Percentiles rank a stretch among this genome's conserved stretches.
Conservation (phyloP, 2,797 vertebrate species). For the Lophius americanus region DNA sequence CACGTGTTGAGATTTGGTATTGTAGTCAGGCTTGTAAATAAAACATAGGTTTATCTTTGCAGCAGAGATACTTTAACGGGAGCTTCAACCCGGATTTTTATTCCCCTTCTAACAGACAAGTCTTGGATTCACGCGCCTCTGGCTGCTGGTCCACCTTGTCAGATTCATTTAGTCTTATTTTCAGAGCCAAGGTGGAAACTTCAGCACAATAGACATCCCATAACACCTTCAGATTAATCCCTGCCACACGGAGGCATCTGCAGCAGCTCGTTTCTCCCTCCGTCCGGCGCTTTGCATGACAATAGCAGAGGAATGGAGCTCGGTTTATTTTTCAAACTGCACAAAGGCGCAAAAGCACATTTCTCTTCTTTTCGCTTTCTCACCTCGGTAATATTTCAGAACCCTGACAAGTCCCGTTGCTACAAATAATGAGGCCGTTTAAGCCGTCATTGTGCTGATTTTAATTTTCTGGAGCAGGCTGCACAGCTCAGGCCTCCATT, state of each 20-base stretch:
- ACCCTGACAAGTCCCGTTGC: conserved; percentile 48
- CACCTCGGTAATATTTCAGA: conserved; percentile 63
- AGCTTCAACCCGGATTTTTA: no score
- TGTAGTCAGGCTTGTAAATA: no score
- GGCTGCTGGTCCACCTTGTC: neutral
- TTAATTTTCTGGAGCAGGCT: conserved; percentile 6
- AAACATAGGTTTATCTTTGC: no score
- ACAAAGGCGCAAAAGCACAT: conserved; percentile 60
- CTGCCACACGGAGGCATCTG: conserved; percentile 7
- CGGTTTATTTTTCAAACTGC: conserved; percentile 68
- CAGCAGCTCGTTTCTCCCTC: conserved; percentile 18
- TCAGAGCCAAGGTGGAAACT: neutral
- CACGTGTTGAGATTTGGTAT: no score
- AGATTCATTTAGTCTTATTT: neutral
- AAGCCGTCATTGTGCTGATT: conserved; percentile 52
- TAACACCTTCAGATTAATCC: conserved; percentile 35
- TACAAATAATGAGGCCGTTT: conserved; percentile 53
- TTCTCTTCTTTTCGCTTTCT: conserved; percentile 53
- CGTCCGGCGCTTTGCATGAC: conserved; percentile 60
- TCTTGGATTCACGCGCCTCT: neutral
- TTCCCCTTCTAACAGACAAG: no score
- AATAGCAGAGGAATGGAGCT: conserved; percentile 44
- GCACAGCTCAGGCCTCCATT: neutral
- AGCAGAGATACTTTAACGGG: no score
- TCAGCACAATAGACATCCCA: conserved; percentile 1